Evolutionary conservation across 2,797 vertebrate species (phyloP), one percentile per base, ranked within the genome.

Genomic region (Myripristis jacobus): DNA sequence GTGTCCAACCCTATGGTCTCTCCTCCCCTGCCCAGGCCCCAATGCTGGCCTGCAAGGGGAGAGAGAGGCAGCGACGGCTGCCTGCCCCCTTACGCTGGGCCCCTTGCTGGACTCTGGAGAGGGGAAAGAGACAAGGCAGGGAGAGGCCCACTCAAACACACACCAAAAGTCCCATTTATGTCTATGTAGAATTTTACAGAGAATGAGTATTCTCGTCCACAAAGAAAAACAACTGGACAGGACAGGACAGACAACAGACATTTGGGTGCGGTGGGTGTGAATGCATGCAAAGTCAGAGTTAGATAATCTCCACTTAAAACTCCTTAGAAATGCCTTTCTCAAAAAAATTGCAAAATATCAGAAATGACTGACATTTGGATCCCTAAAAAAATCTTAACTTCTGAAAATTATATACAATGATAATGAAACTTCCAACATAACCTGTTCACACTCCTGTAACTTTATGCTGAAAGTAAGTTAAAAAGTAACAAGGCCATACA

Each of bases 71-170:
- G 86, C 74, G 84, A 87, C 86, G 79, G 86, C 87, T 89, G 87
- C 80, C 87, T 86, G 85, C 88, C 90, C 91, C 92, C 88, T 93
- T 92, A 81, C 87, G 70, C 89, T 90, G 92, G 92, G 92, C 92
- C 92, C 83, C 92, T 92, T 89, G 88, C 89, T 91, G 91, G 92
- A 93, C 91, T 92, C 90, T 87, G 86, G 88, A 93, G 91, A 92
- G 88, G 90, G 86, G 86, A 92, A 91, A 92, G 85, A 92, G 88
- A 90, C 80, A 84, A 92, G 84, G 91, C 92, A 92, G 90, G 88
- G 92, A 92, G 91, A 91, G 90, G 88, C 87, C 88, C 88, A 72
- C 86, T 89, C 81, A 86, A 85, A 38, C 62, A 85, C 87, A 83
- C 84, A 87, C 85, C 74, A 72, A 86, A 88, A 84, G 81, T 84